Percentiles rank a stretch among this genome's conserved stretches.
phyloP scores from a whole-genome alignment of 2,113 vertebrate genomes.

The Brachirus orientalis region DNA sequence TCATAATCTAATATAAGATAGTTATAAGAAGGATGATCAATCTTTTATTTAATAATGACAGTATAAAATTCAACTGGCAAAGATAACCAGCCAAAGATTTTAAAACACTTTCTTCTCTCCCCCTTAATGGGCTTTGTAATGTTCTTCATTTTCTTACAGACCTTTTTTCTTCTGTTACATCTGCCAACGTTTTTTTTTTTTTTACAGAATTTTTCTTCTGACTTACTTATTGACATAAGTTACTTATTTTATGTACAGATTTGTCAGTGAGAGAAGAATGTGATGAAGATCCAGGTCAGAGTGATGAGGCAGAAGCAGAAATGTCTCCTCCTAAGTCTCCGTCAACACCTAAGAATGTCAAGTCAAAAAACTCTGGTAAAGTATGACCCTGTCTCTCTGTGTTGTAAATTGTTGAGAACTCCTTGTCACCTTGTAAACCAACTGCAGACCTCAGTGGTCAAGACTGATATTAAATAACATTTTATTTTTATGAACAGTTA shows the following conservation, averaged over 20 bases:
- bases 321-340: conserved; percentile 92
- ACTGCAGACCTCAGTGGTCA: too few relatives aligned
- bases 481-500: background rate
- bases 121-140: background rate
- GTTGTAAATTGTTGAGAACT: conserved; percentile 7
- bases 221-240: background rate
- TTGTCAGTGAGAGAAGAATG: conserved; percentile 86
- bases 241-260: conserved; percentile 70
- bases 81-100: background rate
- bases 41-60: background rate
- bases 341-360: conserved; percentile 89
- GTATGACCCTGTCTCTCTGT: conserved; percentile 1
- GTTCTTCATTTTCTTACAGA: background rate
- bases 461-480: too few relatives aligned
- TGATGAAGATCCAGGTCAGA: conserved; percentile 85
- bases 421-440: conserved; percentile 13
- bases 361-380: conserved; percentile 90
- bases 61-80: background rate
- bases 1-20: background rate
- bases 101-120: background rate
- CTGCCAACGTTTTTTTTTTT: too few relatives aligned
- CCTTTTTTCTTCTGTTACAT: too few relatives aligned
- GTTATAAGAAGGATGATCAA: background rate
- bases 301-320: conserved; percentile 89
- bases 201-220: background rate